Conservation (phyloP, 2,888 invertebrate species). For the Carterocephalus palaemon region DNA sequence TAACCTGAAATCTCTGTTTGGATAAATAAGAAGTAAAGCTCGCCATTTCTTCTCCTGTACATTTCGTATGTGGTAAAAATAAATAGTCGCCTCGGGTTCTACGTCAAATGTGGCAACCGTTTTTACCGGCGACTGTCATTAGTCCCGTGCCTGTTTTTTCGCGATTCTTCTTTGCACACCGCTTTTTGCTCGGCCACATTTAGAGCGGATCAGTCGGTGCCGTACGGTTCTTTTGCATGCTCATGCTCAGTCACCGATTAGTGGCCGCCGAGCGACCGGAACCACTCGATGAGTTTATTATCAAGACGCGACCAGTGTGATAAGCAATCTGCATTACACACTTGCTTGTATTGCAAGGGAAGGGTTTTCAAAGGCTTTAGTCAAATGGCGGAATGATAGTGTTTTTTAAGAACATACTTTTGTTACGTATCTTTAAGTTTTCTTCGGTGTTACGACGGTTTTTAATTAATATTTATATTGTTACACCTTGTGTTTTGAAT, state of each 20-base stretch:
- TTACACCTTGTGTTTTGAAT: no score
- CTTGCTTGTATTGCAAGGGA: background rate
- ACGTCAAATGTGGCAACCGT: conserved; percentile 13
- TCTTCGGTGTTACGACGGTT: no score
- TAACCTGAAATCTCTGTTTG: no score
- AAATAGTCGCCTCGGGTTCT: no score
- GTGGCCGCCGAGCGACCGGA: conserved; percentile 53
- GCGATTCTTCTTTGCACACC: conserved; percentile 6
- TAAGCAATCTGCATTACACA: conserved; percentile 19
- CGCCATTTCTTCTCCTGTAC: no score
- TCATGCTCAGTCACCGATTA: conserved; percentile 43
- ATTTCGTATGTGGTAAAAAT: no score
- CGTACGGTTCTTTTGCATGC: conserved; percentile 58
- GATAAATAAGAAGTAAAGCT: no score
- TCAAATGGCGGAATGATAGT: no score
- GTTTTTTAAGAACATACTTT: no score
- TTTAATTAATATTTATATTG: no score
- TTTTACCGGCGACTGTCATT: conserved; percentile 12
- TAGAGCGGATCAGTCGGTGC: conserved; percentile 60
- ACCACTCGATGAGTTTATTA: conserved; percentile 58
- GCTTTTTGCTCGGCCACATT: conserved; percentile 48
- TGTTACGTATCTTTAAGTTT: no score
- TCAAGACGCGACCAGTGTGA: conserved; percentile 31
- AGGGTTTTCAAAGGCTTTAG: no score
- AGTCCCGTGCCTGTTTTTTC: conserved; percentile 5